These are phyloP conservation scores for Eupithecia abbreviata DNA, from an alignment of 2,888 invertebrate genomes.

Conservation along the genomic window DNA sequence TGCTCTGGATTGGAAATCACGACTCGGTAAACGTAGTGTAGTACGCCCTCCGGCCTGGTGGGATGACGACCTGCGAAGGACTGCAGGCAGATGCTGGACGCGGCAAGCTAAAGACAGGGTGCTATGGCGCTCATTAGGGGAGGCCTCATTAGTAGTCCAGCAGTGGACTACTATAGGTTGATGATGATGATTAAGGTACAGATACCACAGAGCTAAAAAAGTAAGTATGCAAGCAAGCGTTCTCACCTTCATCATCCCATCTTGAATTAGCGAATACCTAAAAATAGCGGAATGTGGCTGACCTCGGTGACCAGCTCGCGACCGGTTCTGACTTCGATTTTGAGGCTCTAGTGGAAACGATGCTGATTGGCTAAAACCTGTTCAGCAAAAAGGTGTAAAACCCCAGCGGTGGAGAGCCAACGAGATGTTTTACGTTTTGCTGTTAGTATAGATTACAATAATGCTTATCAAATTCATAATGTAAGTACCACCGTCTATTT, in stretches of 20 bases:
- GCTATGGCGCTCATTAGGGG: no score
- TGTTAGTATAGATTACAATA: background rate
- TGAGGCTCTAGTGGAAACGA: conserved; percentile 27
- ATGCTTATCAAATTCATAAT: background rate
- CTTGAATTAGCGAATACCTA: conserved; percentile 58
- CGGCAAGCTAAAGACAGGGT: no score
- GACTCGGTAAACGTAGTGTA: no score
- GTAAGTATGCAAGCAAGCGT: background rate
- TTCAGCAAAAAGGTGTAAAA: conserved; percentile 15
- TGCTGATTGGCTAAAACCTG: conserved; percentile 10
- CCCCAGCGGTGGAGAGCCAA: background rate
- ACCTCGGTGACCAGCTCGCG: conserved; percentile 56
- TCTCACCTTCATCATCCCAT: conserved; percentile 16
- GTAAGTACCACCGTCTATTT: no score
- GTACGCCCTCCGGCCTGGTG: no score
- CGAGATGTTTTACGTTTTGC: background rate
- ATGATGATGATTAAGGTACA: background rate
- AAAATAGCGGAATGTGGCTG: conserved; percentile 71
- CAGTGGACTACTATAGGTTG: no score
- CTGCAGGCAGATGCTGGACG: no score
- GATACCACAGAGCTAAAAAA: background rate
- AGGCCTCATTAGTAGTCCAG: no score
- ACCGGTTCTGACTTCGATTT: conserved; percentile 49
- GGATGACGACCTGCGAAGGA: no score
- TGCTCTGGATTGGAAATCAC: no score